Percentiles rank a stretch among this genome's conserved stretches.
These are phyloP conservation scores for Nannospalax galili DNA, from an alignment of 2,113 vertebrate genomes.

Conservation along the genomic window DNA sequence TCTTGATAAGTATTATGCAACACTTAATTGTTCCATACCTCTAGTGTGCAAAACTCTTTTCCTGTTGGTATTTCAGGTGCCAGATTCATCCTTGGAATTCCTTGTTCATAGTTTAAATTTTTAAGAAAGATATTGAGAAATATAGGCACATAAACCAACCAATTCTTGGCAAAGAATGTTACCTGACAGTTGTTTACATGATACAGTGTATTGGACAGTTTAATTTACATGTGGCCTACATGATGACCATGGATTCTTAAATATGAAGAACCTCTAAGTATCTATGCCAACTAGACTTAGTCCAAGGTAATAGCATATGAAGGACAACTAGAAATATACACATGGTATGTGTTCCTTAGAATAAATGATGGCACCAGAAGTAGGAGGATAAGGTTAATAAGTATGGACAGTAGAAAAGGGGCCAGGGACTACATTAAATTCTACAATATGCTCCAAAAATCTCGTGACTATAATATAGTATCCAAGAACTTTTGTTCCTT, in stretches of 20 bases:
- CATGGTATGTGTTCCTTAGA: background rate
- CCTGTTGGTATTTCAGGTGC: background rate
- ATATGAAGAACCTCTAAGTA: background rate
- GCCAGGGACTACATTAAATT: background rate
- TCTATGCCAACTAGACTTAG: background rate
- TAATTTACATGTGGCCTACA: background rate
- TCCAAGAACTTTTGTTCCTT: background rate
- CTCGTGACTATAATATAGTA: background rate
- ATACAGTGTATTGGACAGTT: background rate
- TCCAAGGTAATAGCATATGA: background rate
- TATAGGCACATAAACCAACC: background rate
- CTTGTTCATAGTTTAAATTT: slow-evolving; percentile 31
- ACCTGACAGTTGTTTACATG: background rate
- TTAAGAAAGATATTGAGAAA: slow-evolving; percentile 28
- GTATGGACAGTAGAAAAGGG: background rate
- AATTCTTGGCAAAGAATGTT: background rate
- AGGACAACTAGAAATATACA: background rate
- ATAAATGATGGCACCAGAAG: background rate
- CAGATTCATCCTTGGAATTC: slow-evolving; percentile 37
- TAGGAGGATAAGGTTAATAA: background rate
- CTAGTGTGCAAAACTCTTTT: background rate
- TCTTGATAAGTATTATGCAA: background rate
- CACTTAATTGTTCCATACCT: background rate
- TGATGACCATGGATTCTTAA: background rate
- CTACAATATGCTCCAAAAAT: background rate